A percentile compares a stretch with the other conserved stretches of the same genome.
Conservation (phyloP, 1,140 invertebrate genomes). For the Caenorhabditis tropicalis region DNA sequence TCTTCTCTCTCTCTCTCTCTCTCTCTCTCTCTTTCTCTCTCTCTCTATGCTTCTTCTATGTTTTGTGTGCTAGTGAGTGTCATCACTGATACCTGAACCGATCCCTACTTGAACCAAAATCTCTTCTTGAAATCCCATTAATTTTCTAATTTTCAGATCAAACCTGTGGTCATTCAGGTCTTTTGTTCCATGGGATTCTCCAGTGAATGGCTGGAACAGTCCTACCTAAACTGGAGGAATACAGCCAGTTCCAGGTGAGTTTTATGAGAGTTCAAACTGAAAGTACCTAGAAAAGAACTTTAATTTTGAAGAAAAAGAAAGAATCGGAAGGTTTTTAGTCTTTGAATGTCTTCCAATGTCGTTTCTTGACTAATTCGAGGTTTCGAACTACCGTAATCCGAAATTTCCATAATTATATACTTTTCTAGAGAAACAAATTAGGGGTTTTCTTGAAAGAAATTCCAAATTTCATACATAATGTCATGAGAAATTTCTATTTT, state of each 20-base stretch:
- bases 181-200: slow-evolving; percentile 6
- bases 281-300: not conserved
- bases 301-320: not conserved
- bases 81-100: slow-evolving; percentile 38
- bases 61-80: slow-evolving; percentile 19
- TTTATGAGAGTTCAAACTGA: not conserved
- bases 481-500: too few relatives aligned
- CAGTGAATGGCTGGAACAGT: slow-evolving; percentile 44
- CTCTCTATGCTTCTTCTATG: not conserved
- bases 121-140: not conserved
- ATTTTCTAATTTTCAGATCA: slow-evolving; percentile 20
- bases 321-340: too few relatives aligned
- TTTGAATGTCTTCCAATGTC: too few relatives aligned
- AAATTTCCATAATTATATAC: too few relatives aligned
- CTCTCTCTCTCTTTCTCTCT: not conserved
- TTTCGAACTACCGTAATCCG: too few relatives aligned
- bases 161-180: slow-evolving; percentile 1
- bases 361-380: too few relatives aligned
- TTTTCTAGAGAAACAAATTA: too few relatives aligned
- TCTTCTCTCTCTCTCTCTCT: not conserved
- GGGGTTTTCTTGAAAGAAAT: too few relatives aligned
- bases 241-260: slow-evolving; percentile 24
- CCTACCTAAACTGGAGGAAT: slow-evolving; percentile 34
- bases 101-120: not conserved
- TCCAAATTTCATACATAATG: too few relatives aligned